Evolutionary conservation across 2,797 vertebrate genomes (phyloP).

Genomic region (Apodemus agrarius): DNA sequence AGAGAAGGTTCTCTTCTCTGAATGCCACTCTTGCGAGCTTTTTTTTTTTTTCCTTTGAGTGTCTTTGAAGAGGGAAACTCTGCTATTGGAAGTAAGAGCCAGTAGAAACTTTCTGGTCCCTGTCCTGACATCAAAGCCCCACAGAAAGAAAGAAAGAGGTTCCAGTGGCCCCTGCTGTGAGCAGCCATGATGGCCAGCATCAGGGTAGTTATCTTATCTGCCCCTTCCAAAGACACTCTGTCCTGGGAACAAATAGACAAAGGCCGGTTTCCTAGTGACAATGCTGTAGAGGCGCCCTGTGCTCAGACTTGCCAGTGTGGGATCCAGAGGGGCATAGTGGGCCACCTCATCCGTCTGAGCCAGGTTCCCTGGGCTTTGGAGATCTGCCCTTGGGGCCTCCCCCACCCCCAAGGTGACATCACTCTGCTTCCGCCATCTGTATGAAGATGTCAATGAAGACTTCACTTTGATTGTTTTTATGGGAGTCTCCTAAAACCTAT

Average conservation of each 20-base stretch:
- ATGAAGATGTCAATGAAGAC: not conserved
- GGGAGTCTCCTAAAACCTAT: not conserved
- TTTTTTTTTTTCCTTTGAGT: accelerated
- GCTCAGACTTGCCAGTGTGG: not conserved
- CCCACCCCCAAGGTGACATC: accelerated
- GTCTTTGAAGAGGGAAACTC: not conserved
- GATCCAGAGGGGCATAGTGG: not conserved
- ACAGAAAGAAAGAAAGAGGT: not conserved
- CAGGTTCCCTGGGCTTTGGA: too few species aligned
- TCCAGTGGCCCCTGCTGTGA: not conserved
- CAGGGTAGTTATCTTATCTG: not conserved
- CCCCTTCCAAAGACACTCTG: not conserved
- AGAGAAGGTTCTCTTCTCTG: not conserved
- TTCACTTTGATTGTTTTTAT: not conserved
- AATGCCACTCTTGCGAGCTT: accelerated
- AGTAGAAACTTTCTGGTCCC: accelerated
- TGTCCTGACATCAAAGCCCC: not conserved
- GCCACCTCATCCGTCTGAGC: not conserved
- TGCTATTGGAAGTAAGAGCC: not conserved
- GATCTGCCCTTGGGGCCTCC: not conserved
- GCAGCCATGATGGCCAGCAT: not conserved
- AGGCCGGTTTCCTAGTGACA: not conserved
- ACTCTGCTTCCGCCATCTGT: accelerated
- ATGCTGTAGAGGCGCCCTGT: not conserved
- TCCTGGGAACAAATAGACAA: not conserved